Base-by-base conservation (phyloP, 2,797 vertebrate genomes). In the Pitangus sulphuratus region DNA sequence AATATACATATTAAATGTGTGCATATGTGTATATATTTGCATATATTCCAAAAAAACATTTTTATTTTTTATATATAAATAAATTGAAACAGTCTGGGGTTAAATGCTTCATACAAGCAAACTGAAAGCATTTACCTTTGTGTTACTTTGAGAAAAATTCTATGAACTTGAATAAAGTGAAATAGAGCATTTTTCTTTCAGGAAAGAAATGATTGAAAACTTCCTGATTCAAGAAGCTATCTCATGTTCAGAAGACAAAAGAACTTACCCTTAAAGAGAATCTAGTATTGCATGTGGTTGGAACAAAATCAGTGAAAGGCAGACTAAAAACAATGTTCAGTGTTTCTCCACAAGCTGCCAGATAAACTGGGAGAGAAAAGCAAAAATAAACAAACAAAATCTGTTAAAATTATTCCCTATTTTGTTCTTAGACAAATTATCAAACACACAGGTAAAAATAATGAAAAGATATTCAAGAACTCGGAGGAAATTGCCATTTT, bases 271-370 rank as follows among this genome's bases (percentile, higher is more conserved):
- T 99, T 95, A 99, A 97, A 96, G 98, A 99, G 97, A 99, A 99
- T 97, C 98, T 98, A 64, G 99, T 99, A 94, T 98, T 98, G 97
- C 99, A 99, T 13, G 98, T 99, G 85, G 98, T 98, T 71, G 99
- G 99, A 97, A 99, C 99, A 97, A 99, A 99, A 95, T 99, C 99
- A 81, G 98, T 98, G 98, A 99, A 99, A 94, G 99, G 99, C 97
- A 99, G 97, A 87, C 98, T 99, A 98, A 99, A 99, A 97, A 99
- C 98, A 93, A 99, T 99, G 97, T 98, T 99, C 96, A 99, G 94
- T 26, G 99, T 99, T 98, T 99, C 99, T 64, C 99, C 99, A 84
- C 99, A 99, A 89, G 99, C 99, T 97, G 99, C 99, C 77, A 99
- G 98, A 98, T 99, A 99, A 93, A 99, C 99, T 99, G 97, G 9